These are phyloP conservation scores for Geopemphigus sp. DNA, from an alignment of 1,140 invertebrate genomes.

Conservation along the genomic window DNA sequence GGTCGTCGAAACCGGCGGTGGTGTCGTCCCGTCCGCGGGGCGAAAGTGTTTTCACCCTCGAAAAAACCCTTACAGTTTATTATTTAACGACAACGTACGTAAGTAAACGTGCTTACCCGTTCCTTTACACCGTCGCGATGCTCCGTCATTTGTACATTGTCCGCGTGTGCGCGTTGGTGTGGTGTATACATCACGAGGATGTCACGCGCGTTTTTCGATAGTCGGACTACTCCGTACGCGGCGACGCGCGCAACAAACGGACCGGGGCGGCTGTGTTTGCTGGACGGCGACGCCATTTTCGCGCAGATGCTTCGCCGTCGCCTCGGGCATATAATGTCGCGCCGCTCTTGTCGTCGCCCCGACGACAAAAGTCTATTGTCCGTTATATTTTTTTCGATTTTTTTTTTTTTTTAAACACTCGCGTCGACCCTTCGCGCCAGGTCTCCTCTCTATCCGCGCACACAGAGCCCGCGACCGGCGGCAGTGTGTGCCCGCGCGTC, in stretches of 20 bases:
- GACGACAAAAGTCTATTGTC: conserved; percentile 40
- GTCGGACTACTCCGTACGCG: not conserved
- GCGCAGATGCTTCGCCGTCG: conserved; percentile 15
- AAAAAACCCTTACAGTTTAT: not conserved
- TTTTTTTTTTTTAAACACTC: not conserved
- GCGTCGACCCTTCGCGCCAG: not conserved
- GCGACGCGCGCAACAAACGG: no score
- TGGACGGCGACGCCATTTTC: conserved; percentile 31
- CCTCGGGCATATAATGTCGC: no score
- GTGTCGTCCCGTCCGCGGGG: no score
- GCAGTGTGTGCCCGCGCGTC: not conserved
- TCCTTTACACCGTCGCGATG: no score
- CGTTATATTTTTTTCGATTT: not conserved
- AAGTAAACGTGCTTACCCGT: no score
- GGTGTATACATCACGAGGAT: not conserved
- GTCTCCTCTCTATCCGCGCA: no score
- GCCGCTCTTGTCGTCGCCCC: not conserved
- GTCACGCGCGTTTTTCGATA: conserved; percentile 14
- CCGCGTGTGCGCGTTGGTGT: no score
- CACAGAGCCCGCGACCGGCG: no score
- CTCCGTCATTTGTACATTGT: no score
- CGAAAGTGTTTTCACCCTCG: conserved; percentile 20
- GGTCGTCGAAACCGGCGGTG: no score
- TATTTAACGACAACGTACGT: no score
- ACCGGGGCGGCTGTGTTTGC: not conserved